These are phyloP conservation scores for Varroa destructor DNA, from an alignment of 1,140 invertebrate genomes.

Conservation along the genomic window DNA sequence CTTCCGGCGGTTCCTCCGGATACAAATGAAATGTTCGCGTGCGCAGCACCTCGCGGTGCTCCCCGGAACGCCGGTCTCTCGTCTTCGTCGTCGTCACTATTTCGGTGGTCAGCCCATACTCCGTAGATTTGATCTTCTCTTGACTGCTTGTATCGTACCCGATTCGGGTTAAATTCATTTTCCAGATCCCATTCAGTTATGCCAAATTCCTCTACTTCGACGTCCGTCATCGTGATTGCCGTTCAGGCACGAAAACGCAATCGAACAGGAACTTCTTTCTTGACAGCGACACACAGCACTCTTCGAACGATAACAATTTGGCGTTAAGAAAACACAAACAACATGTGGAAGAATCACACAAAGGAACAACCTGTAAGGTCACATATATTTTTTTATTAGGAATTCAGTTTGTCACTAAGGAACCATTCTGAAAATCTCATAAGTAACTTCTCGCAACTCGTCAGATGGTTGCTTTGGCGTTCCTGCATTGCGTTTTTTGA, in stretches of 20 bases:
- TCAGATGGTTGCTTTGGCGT: too few species aligned
- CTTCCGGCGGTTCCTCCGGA: background rate
- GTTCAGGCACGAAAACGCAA: background rate
- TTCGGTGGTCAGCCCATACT: constrained; percentile 40
- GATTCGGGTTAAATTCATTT: constrained; percentile 69
- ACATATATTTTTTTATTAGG: too few species aligned
- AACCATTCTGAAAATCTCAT: too few species aligned
- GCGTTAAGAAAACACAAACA: too few species aligned
- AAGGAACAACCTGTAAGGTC: too few species aligned
- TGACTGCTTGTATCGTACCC: constrained; percentile 53
- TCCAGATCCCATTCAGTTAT: constrained; percentile 83
- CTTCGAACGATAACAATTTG: too few species aligned
- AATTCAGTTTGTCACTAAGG: too few species aligned
- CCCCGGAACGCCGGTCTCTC: constrained; percentile 31
- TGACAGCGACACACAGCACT: too few species aligned
- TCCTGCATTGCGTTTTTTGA: too few species aligned
- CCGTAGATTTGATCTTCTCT: constrained; percentile 88
- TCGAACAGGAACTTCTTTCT: too few species aligned
- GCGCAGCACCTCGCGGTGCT: background rate
- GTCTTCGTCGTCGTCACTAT: constrained; percentile 44
- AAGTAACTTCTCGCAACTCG: too few species aligned
- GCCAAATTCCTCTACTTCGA: constrained; percentile 81
- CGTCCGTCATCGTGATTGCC: constrained; percentile 44
- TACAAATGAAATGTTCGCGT: background rate
- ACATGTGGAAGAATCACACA: too few species aligned